Evolutionary conservation across 2,888 invertebrate species (phyloP), one percentile per base, ranked within the genome.

Genomic region (Lepidochrysops patricia): DNA sequence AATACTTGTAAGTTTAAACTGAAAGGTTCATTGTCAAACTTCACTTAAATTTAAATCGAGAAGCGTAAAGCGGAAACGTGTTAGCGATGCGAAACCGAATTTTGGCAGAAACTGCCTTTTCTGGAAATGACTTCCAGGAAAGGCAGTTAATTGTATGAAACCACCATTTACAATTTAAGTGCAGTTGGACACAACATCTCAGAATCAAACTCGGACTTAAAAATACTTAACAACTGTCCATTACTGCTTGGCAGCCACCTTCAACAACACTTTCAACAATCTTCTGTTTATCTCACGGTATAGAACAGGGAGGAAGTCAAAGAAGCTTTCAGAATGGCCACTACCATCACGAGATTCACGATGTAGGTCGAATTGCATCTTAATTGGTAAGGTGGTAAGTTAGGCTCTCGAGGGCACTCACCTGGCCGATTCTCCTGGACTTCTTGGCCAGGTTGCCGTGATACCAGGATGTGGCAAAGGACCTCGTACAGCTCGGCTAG

Each of bases 321-420:
- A 65, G 88, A 86, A 71, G 88, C 87, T 78, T 89, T 89, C 72
- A 89, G 82, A 72, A 89, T 89, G 71, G 89, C 88, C 70, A 88
- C 85, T 60, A 89, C 89, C 89, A 89, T 88, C 74, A 89, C 85
- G 68, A 89, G 79, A 78, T 89, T 88, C 76, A 89, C 89, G 80
- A 89, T 89, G 88, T 89, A 87, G 83, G 88, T 89, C 88, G 89
- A 88, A 88, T 89, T 89, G 89, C 89, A 88, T 87, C 89, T 89
- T 87, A 89, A 88, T 82, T 88, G 82, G 83, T 85, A 85, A 80
- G 87, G 89, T 88, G 89, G 88, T 82, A 85, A 77, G 79, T 79
- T 83, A 78, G 81, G 79, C 76, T 82, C 86, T 68, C 82, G 84
- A 75, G 87, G 87, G 79, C 88, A 89, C 89, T 88, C 88, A 88